Base-by-base conservation (phyloP, 2,113 vertebrate genomes). In the Pachycephala philippinensis region DNA sequence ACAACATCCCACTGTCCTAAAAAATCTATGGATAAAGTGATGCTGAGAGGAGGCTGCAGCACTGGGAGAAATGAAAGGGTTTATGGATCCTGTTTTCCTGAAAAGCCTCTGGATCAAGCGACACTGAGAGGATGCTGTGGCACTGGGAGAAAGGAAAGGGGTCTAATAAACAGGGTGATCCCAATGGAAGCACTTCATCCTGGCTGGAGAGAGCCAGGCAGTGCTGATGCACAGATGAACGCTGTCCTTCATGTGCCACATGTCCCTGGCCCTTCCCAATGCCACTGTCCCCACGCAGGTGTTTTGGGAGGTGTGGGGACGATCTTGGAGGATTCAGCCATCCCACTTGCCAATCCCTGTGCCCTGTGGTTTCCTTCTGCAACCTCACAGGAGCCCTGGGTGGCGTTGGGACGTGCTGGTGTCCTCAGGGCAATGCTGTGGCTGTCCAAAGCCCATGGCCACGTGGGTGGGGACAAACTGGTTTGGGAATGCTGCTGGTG, bases 401-500 rank as follows among this genome's bases (percentile, higher is more conserved):
- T 60, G 83, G 17, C 66, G 7, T 10, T 3, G 10, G 59, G 20
- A 39, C 0, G 0, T 40, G 65, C 15, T 0, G 0, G 23, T 35
- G 45, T 53, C 75, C 20, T 3, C 28, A 9, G 70, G 56, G 69
- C 35, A 13, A 2, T 9, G 37, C 37, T 39, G 37, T 39, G 37
- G 37, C 81, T 52, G 7, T 5, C 47, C 39, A 26, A 6, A 33
- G 10, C 40, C 79, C 4, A 0, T 3, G 15, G 63, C 50, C 4
- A 1, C 1, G 11, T 21, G 37, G 18, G 4, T 45, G 70, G n/a
- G 19, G 21, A 52, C 37, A 52, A 47, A 37, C 9, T 26, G 49
- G 9, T 31, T 56, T 64, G 74, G 81, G 31, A 79, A 40, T 12
- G 47, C 47, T 31, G 39, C 0, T 64, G 52, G 4, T 6, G 7